Evolutionary conservation across 2,888 invertebrate genomes (phyloP).

Genomic region (Flexamia atlantica): DNA sequence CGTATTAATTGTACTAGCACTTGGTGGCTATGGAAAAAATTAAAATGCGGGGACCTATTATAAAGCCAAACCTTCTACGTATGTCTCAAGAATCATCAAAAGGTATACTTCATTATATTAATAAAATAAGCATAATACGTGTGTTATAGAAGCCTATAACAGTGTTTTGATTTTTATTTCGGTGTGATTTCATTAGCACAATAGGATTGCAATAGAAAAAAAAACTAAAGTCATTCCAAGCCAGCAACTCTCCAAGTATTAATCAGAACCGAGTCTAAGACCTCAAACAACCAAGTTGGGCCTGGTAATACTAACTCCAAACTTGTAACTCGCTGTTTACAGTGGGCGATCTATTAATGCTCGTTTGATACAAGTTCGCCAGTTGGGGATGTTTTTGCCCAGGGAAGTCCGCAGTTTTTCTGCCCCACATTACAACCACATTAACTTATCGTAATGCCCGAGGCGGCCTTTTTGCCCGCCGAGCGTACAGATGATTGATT

Average conservation of each 20-base stretch:
- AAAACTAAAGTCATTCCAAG: too few species aligned
- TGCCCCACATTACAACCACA: conserved; percentile 60
- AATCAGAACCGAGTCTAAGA: not conserved
- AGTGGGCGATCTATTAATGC: conserved; percentile 58
- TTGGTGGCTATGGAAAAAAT: too few species aligned
- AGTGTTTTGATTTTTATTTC: too few species aligned
- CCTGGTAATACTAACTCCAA: not conserved
- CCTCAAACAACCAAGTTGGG: not conserved
- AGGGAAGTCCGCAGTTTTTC: conserved; percentile 37
- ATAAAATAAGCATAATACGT: too few species aligned
- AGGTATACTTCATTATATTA: too few species aligned
- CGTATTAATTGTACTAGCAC: too few species aligned
- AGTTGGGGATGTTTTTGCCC: conserved; percentile 59
- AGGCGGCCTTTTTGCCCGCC: conserved; percentile 28
- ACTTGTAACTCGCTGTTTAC: conserved; percentile 16
- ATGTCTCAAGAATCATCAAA: too few species aligned
- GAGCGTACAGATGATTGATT: conserved; percentile 37
- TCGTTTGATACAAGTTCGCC: conserved; percentile 47
- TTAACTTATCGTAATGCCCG: conserved; percentile 56
- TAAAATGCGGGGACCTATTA: too few species aligned
- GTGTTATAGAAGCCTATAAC: too few species aligned
- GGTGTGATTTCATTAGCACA: too few species aligned
- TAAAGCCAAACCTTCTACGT: too few species aligned
- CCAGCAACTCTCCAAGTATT: not conserved
- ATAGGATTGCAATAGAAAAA: too few species aligned